phyloP scores from a whole-genome alignment of 1,140 invertebrate species.

The Hirudo medicinalis region DNA sequence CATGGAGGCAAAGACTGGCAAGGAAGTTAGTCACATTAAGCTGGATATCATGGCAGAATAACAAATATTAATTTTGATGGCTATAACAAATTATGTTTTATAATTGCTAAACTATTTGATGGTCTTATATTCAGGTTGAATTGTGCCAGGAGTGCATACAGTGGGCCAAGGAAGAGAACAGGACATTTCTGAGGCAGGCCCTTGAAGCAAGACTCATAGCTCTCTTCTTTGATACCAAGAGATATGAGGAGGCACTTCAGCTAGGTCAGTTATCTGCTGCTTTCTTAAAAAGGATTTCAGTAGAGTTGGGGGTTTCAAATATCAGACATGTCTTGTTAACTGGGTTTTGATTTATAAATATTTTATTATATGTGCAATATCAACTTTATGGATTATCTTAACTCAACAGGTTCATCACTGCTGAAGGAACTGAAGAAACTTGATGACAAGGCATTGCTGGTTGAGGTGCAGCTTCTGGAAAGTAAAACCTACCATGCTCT shows the following conservation, averaged over 20 bases:
- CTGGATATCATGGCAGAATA: not conserved
- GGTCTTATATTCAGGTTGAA: slow-evolving; percentile 39
- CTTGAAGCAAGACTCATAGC: slow-evolving; percentile 83
- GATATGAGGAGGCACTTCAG: slow-evolving; percentile 64
- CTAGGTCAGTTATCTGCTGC: slow-evolving; percentile 43
- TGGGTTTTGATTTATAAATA: not conserved
- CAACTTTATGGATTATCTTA: slow-evolving; percentile 20
- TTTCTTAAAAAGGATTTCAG: too few species aligned
- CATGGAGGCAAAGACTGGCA: slow-evolving; percentile 80
- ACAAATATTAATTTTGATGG: not conserved
- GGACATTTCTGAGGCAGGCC: slow-evolving; percentile 90
- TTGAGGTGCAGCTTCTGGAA: slow-evolving; percentile 86
- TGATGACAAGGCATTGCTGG: slow-evolving; percentile 95
- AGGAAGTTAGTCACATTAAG: slow-evolving; percentile 45
- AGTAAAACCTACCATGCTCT: slow-evolving; percentile 97
- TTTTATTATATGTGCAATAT: slow-evolving; percentile 26
- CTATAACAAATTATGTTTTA: not conserved
- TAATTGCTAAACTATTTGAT: not conserved
- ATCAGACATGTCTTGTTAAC: not conserved
- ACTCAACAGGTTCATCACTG: slow-evolving; percentile 54
- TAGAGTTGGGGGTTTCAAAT: not conserved
- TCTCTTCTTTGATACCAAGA: slow-evolving; percentile 78
- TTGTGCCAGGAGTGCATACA: slow-evolving; percentile 87
- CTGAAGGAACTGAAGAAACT: slow-evolving; percentile 92
- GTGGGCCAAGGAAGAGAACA: slow-evolving; percentile 93